A percentile compares a stretch with the other conserved stretches of the same genome.
Conservation (phyloP, 1,140 invertebrate species). For the Zaprionus ghesquierei region DNA sequence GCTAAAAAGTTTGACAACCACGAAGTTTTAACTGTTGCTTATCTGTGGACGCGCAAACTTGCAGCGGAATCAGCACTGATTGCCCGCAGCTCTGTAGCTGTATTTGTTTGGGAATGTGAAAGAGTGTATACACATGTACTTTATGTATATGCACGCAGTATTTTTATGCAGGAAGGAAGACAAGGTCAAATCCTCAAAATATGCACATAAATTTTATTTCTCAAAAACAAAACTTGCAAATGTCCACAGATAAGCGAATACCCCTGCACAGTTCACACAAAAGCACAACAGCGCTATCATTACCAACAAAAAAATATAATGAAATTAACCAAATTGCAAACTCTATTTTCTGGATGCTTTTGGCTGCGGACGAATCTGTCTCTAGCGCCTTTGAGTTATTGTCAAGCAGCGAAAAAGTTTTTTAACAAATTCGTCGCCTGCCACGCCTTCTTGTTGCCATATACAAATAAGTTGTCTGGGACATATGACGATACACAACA, state of each 20-base stretch:
- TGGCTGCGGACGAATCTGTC: not conserved
- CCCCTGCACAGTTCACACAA: not conserved
- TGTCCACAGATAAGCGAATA: conserved; percentile 64
- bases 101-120: conserved; percentile 16
- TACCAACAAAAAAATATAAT: not conserved
- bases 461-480: conserved; percentile 74
- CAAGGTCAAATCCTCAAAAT: conserved; percentile 65
- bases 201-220: conserved; percentile 71
- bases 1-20: conserved; percentile 39
- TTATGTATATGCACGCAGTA: conserved; percentile 8
- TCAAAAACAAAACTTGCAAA: conserved; percentile 58
- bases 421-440: conserved; percentile 52
- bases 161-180: conserved; percentile 59
- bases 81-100: conserved; percentile 15
- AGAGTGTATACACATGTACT: conserved; percentile 14
- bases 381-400: conserved; percentile 50
- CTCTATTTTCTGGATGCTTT: conserved; percentile 1
- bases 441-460: conserved; percentile 34
- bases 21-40: conserved; percentile 75
- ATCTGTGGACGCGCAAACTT: conserved; percentile 49
- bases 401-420: conserved; percentile 60
- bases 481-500: not conserved
- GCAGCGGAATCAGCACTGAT: conserved; percentile 12
- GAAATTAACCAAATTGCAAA: conserved; percentile 6
- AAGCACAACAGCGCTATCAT: not conserved